Base-by-base conservation (phyloP, 2,797 vertebrate genomes). In the Spinus pinus region DNA sequence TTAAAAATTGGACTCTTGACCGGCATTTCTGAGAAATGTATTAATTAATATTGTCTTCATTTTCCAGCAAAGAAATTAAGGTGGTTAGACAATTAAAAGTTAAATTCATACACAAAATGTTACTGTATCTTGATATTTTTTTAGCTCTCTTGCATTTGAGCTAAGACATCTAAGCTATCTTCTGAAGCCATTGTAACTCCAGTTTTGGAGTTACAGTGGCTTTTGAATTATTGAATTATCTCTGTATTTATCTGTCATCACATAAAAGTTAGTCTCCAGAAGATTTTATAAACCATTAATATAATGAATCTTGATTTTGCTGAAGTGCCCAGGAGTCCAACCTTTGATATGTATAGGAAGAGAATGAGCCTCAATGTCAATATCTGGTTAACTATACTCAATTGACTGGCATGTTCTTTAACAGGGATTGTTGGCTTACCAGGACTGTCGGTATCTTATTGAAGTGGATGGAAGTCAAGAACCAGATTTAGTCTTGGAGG, bases 401-500 rank as follows among this genome's bases (percentile, higher is more conserved):
- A 0, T 8, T 88, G 33, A 51, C 14, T 19, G 50, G 3, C 10
- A 4, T 65, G 90, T 93, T 90, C 35, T 88, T 51, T 84, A 93
- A 83, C 60, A 99, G 99, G 98, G 98, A 79, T 97, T 98, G 86
- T 98, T 99, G 98, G 95, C 97, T 78, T 97, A 97, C 35, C 98
- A 99, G 28, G 97, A 98, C 94, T 98, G 98, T 12, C 97, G 98
- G 6, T 98, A 97, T 89, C 94, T 99, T 69, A 97, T 99, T 96
- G 98, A 99, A 92, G 94, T 99, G 64, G 98, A 99, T 97, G 99
- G 99, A 97, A 98, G 98, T 95, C 98, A 97, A 60, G 71, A 97
- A 62, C 94, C 98, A 73, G 98, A 99, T 37, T 97, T 98, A 50
- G 97, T 99, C 64, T 98, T 98, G 92, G 61, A 64, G 54, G 99